Base-by-base conservation (phyloP, 2,797 vertebrate genomes). In the Xerus rutilus region DNA sequence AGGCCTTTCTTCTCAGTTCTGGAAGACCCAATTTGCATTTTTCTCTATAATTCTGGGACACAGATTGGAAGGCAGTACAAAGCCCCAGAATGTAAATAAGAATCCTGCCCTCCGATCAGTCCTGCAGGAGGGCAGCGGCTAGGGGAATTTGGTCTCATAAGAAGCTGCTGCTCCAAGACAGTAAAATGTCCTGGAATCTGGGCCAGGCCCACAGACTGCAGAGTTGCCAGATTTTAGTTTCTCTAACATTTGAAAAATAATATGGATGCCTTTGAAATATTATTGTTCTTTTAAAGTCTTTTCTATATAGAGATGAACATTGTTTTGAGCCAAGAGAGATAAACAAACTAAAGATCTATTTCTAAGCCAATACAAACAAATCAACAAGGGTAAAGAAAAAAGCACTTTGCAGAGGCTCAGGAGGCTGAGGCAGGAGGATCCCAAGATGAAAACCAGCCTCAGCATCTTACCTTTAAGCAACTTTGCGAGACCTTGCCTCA, bases 161-260 rank as follows among this genome's bases (percentile, higher is more conserved):
- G 57, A 93, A 95, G 91, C 73, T 54, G 39, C 76, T 43, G 73
- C 47, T 72, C 84, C 0, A 5, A 4, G 21, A 86, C 45, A 52
- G 65, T 84, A 87, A 89, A 87, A 59, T 25, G 47, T 59, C 73
- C 85, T 73, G 77, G 89, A 90, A 69, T 72, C 89, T 23, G 54
- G 62, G 82, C 95, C 83, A 72, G 85, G 78, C 81, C 67, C 52
- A 89, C 35, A 92, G 77, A 81, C 67, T 52, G 49, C 35, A 43
- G 64, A 81, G 52, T n/a, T 86, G 91, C 96, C 94, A 95, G 93
- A 85, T 94, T 96, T 97, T 78, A 89, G 65, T 86, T 96, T 92
- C 87, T 93, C 57, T 97, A 92, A 95, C 87, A 96, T 97, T 97
- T 96, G 77, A 95, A 96, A 98, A 97, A 93, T 88, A 96, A 91